Base-by-base conservation (phyloP, 92 coral and sea anemone species). In the Blastomussa wellsi region DNA sequence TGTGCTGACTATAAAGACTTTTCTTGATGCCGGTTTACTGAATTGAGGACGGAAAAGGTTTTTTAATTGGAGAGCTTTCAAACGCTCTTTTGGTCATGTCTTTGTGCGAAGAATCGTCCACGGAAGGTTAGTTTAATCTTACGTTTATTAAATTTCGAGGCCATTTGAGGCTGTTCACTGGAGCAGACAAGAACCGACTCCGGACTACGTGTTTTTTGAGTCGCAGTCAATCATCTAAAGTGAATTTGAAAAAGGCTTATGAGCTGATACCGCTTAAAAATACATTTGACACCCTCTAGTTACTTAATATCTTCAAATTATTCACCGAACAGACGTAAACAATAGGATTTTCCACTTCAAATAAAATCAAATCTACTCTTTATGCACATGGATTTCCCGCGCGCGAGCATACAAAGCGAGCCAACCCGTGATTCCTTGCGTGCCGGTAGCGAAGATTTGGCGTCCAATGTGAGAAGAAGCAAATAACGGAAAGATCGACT, bases 391-490 rank as follows among this genome's bases (percentile, higher is more conserved):
- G 20, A n/a, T 80, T 80, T 80, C 84, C 75, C 84, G 84, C 84
- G 84, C 84, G 64, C 84, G 84, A 75, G 84, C 42, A 37, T 64
- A 0, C 29, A 5, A 70, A 70, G 2, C 44, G 24, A 35, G 4
- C 75, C 75, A 17, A 66, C 84, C 84, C 84, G 41, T 44, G 47
- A 17, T 24, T 41, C 84, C 74, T 65, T 66, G 75, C 84, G 84
- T 44, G 82, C 71, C 51, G 38, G 36, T 8, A 31, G 60, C 55
- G 33, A 39, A 53, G 47, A 39, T 29, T n/a, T 38, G 41, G 33
- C 42, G 19, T 26, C 42, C 73, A 57, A 52, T 31, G 7, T 24
- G 32, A 53, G 70, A 57, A 36, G 65, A 1, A 8, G 15, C 1
- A 7, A 24, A 24, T 4, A 62, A 0, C 11, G 26, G 0, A 19